These are phyloP conservation scores for Carassius carassius DNA, from an alignment of 2,113 vertebrate genomes.

Conservation along the genomic window DNA sequence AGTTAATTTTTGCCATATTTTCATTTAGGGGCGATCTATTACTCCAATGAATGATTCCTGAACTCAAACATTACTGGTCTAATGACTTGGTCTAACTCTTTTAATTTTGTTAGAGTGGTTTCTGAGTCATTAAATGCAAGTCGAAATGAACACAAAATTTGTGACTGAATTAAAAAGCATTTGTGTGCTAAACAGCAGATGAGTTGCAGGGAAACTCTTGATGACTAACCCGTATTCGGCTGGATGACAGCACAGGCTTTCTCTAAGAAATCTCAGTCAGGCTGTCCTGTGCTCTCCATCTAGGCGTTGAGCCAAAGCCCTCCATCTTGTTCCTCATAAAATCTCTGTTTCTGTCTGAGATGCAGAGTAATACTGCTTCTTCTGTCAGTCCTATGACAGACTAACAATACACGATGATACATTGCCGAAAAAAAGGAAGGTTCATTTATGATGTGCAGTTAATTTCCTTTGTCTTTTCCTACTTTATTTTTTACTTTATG, in stretches of 20 bases:
- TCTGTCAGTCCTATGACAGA: slow-evolving; percentile 12
- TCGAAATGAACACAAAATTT: not conserved
- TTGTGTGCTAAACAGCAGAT: not conserved
- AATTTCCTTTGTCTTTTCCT: not conserved
- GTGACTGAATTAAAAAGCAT: not conserved
- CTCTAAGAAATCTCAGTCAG: not conserved
- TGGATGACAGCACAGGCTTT: not conserved
- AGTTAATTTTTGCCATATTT: not conserved
- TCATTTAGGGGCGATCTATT: not conserved
- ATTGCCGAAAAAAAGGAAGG: not conserved
- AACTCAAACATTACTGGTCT: not conserved
- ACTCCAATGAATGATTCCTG: not conserved
- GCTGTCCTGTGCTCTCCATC: not conserved
- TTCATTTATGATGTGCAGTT: not conserved
- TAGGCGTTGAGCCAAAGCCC: not conserved
- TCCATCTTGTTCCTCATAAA: slow-evolving; percentile 17
- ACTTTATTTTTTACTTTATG: not conserved
- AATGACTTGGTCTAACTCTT: not conserved
- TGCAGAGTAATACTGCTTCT: not conserved
- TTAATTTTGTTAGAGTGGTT: not conserved
- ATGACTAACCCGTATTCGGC: slow-evolving; percentile 8
- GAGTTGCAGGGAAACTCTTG: slow-evolving; percentile 5
- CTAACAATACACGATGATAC: slow-evolving; percentile 12
- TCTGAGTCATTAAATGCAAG: too few relatives aligned
- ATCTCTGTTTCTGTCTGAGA: slow-evolving; percentile 23